Evolutionary conservation across 2,113 vertebrate species (phyloP), one percentile per base, ranked within the genome.

Genomic region (Tursiops truncatus): DNA sequence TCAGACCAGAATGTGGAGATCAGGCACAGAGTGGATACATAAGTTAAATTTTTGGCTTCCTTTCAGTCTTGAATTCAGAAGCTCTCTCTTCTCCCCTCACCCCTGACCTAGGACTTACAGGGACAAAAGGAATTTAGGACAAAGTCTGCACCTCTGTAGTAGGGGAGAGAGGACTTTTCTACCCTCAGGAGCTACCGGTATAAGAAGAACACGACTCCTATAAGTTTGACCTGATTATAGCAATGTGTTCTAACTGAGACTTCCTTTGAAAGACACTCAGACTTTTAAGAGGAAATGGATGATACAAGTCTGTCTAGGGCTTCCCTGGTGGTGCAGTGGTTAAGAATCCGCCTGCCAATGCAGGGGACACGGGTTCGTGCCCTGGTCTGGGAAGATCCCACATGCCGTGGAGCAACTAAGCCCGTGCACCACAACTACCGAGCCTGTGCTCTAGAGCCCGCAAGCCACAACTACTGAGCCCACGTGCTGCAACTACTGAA

Each of bases 11-110:
- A 44, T 53, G 28, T 80, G 20, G 63, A 12, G 33, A 68, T 28
- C 21, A 79, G 47, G 73, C 47, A 70, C 31, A 58, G 13, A 89
- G 15, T 63, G 33, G 25, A 77, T 71, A 77, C 26, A 36, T 71
- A 21, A 82, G 44, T 70, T 89, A 87, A 41, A 44, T 33, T 58
- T 79, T 36, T 84, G 33, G 20, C 31, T 97, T 74, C 18, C 17
- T 89, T 89, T 89, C 44, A 80, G 15, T 73, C 38, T 71, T 89
- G 58, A 91, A 94, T 92, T 95, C 84, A 90, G 68, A 95, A 79
- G 28, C 8, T 26, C 56, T 77, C 25, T n/a, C 5, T 8, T 12
- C 41, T 38, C 47, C 31, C 38, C 3, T 77, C n/a, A 21, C 26
- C 20, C 28, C 14, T 6, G 5, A 85, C 17, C 63, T 18, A 85